A percentile compares a stretch with the other conserved stretches of the same genome.
Evolutionary conservation across 2,797 vertebrate species (phyloP).

Genomic region (Oreonectes daqikongensis): DNA sequence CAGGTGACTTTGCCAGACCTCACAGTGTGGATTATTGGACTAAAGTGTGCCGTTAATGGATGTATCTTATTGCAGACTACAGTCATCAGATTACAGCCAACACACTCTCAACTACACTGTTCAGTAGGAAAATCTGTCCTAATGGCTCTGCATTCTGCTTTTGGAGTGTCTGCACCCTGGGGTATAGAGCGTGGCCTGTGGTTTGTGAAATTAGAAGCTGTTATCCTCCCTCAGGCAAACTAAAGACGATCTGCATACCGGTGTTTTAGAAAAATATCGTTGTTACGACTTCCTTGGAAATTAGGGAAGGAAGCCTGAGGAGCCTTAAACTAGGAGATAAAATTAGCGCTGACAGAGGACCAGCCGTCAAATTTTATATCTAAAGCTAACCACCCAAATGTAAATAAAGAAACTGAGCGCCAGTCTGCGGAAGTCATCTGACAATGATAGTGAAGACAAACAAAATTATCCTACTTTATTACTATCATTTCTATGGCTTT

Average conservation of each 20-base stretch:
- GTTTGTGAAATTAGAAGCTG: constrained; percentile 34
- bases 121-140: constrained; percentile 8
- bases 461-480: background rate
- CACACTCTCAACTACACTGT: background rate
- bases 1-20: background rate
- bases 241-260: constrained; percentile 12
- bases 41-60: constrained; percentile 18
- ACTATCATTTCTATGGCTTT: background rate
- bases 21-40: background rate
- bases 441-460: background rate
- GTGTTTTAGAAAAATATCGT: constrained; percentile 13
- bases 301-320: constrained; percentile 26
- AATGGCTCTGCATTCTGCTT: constrained; percentile 25
- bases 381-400: background rate
- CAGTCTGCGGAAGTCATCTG: background rate
- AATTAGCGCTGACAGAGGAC: constrained; percentile 1
- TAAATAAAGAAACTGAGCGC: background rate
- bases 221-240: constrained; percentile 13
- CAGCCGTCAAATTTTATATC: background rate
- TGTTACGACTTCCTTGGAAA: constrained; percentile 30
- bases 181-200: constrained; percentile 20
- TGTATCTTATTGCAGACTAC: background rate
- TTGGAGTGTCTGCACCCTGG: constrained; percentile 23
- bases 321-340: constrained; percentile 21
- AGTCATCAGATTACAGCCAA: constrained; percentile 36